phyloP scores from a whole-genome alignment of 2,888 invertebrate genomes.

The Metellina segmentata region DNA sequence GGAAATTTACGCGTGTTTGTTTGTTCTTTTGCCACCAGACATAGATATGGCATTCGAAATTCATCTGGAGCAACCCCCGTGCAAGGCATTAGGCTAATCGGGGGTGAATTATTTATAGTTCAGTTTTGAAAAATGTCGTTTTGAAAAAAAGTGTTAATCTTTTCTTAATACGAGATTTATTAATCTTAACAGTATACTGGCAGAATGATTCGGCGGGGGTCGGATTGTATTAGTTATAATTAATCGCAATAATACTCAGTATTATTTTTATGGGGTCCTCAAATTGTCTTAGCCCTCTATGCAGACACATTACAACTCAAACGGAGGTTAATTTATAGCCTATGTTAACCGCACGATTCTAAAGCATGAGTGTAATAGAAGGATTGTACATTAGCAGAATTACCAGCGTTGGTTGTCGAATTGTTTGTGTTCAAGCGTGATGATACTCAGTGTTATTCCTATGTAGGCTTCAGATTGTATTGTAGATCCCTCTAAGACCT shows the following conservation, averaged over 20 bases:
- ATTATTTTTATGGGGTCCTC: too few relatives aligned
- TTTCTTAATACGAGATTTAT: background rate
- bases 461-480: too few relatives aligned
- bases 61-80: background rate
- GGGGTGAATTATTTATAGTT: background rate
- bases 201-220: background rate
- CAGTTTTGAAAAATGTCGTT: background rate
- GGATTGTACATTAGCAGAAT: too few relatives aligned
- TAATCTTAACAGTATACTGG: background rate
- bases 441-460: too few relatives aligned
- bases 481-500: too few relatives aligned
- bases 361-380: too few relatives aligned
- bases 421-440: too few relatives aligned
- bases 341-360: too few relatives aligned
- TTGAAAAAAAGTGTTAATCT: background rate
- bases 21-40: background rate
- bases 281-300: too few relatives aligned
- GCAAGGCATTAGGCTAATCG: background rate
- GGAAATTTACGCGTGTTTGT: constrained; percentile 15
- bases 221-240: background rate
- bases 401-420: too few relatives aligned
- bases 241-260: background rate
- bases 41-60: constrained; percentile 1
- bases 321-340: too few relatives aligned
- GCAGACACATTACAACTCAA: too few relatives aligned